Percentiles rank a stretch among this genome's conserved stretches.
Evolutionary conservation across 2,797 vertebrate species (phyloP).

Genomic region (Periophthalmus magnuspinnatus): DNA sequence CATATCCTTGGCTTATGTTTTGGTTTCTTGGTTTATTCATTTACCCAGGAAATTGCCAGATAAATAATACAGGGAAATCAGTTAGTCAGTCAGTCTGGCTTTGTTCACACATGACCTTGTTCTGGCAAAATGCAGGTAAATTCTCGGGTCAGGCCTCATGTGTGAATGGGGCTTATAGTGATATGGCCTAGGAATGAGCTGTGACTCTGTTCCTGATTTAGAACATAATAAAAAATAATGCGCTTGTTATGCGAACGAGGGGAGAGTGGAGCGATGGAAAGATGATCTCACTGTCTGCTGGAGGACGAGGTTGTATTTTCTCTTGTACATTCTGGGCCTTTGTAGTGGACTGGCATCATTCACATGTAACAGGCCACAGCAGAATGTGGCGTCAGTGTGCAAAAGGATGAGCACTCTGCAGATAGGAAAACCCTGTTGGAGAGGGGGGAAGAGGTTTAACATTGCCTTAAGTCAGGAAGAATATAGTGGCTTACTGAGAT

Average conservation of each 20-base stretch:
- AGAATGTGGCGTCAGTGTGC: not conserved
- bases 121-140: too few relatives aligned
- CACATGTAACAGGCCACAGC: not conserved
- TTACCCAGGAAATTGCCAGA: too few relatives aligned
- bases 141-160: too few relatives aligned
- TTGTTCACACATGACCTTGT: too few relatives aligned
- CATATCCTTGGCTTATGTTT: too few relatives aligned
- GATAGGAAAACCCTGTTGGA: not conserved
- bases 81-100: too few relatives aligned
- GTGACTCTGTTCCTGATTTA: constrained; percentile 2
- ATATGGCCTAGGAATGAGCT: constrained; percentile 12
- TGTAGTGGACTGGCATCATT: constrained; percentile 6
- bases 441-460: not conserved
- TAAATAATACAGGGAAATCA: too few relatives aligned
- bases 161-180: not conserved
- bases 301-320: not conserved
- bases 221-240: not conserved
- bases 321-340: constrained; percentile 1
- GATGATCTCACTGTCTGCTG: constrained; percentile 14
- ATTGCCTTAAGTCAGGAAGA: not conserved
- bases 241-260: not conserved
- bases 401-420: constrained; percentile 1
- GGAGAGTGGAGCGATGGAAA: constrained; percentile 9
- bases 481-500: too few relatives aligned
- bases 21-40: too few relatives aligned